Base-by-base conservation (phyloP, 2,113 vertebrate species). In the Puma concolor region DNA sequence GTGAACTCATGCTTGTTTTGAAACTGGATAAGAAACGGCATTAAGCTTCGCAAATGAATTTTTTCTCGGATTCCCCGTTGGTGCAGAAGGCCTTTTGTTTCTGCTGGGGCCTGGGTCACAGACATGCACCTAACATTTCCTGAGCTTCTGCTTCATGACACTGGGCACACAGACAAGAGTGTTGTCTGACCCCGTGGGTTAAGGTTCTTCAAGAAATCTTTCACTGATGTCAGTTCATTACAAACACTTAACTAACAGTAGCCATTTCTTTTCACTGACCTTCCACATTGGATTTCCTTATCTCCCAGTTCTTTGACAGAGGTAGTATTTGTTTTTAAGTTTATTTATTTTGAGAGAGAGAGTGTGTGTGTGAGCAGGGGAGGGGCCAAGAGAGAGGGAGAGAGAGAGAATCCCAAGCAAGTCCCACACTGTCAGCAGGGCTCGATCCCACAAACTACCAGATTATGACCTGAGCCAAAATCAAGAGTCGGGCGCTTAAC, bases 151-250 rank as follows among this genome's bases (percentile, higher is more conserved):
- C 41, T 44, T 31, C 5, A 4, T 63, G 41, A 4, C 17, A 2
- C 80, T 5, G 38, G n/a, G 60, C 9, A 44, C 15, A 14, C 25
- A 14, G 71, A 8, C 52, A 52, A 38, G 1, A 25, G 8, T 9
- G 4, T 14, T 23, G 41, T 33, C 38, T 71, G 31, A 19, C 69
- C 27, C 69, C 31, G 2, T 38, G 52, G 82, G 11, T 50, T 31
- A 36, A 90, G 66, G 66, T 90, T 57, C 87, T 64, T 97, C 77
- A 83, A 52, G 76, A 86, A 94, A 63, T 57, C 64, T 96, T 80
- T n/a, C 36, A 19, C 52, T 63, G 36, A 31, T 69, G 25, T 79
- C 27, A 64, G 50, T 94, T 96, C 89, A 41, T 54, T 76, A 57
- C 83, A 60, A 52, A 50, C 36, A 41, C 48, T 38, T 41, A 50